Base-by-base conservation (phyloP, 2,888 invertebrate species). In the Vesta saturnalis region DNA sequence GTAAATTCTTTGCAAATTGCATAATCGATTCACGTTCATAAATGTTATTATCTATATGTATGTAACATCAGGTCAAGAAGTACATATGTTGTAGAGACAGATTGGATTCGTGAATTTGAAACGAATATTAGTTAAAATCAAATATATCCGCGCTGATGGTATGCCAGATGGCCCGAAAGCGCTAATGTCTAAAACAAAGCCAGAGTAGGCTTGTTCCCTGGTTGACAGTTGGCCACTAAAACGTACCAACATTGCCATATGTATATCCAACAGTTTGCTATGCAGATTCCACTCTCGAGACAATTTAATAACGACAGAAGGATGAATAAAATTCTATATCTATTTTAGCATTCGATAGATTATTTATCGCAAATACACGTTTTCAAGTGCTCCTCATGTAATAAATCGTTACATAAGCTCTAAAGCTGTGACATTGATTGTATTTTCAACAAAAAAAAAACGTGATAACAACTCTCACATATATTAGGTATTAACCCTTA, bases 141-240 rank as follows among this genome's bases (percentile, higher is more conserved):
- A 77, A 76, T 75, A 71, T 71, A 71, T 73, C n/a, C n/a, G n/a
- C 72, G 74, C 74, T 72, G 76, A 75, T 76, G 77, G 74, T 73
- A 69, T 74, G 71, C 72, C 77, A 78, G 75, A 77, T 77, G 78
- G 77, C 76, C 73, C 72, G 73, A 76, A 73, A 73, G 72, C 71
- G 73, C 77, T 78, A 78, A 79, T 78, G 76, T 76, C 74, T 78
- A 78, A 80, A 80, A 79, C 79, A 80, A 80, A 79, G 74, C 62
- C 69, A 60, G 65, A 67, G 67, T 65, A 58, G 72, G 70, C 68
- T 67, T 70, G 73, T 73, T 73, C 72, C 70, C 64, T 72, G 74
- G 77, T 79, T 80, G 80, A 80, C 80, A 80, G 80, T 79, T 80
- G 80, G 80, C 74, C 79, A 78, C 77, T 80, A 77, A 79, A 79